Percentiles rank a stretch among this genome's conserved stretches.
Conservation (phyloP, 2,113 vertebrate genomes). For the Thymallus thymallus region DNA sequence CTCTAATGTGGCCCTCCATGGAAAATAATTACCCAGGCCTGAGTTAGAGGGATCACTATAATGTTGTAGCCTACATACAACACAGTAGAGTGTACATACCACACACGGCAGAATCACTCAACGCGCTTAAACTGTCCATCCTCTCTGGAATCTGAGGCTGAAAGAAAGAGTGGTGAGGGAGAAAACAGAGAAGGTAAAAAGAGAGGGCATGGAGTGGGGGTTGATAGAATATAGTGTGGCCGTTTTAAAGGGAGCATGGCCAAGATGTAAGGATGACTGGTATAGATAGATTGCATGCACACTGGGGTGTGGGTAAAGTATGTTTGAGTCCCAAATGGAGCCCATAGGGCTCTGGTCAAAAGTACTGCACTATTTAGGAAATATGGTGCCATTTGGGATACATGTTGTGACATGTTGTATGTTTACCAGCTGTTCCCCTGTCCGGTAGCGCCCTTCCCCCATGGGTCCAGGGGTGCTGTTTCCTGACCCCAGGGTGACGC, state of each 20-base stretch:
- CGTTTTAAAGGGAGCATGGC: neutral
- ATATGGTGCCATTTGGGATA: neutral
- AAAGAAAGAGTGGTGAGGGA: conserved; percentile 10
- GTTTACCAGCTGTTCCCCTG: conserved; percentile 74
- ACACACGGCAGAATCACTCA: conserved; percentile 75
- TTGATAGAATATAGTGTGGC: neutral
- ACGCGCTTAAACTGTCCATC: conserved; percentile 76
- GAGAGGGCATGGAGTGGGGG: neutral
- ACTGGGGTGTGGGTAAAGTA: neutral
- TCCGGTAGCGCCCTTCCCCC: conserved; percentile 62
- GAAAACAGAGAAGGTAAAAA: conserved; percentile 1
- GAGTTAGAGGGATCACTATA: too few relatives aligned
- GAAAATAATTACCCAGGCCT: too few relatives aligned
- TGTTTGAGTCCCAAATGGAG: neutral
- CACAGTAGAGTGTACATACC: conserved; percentile 56
- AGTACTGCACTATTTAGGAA: neutral
- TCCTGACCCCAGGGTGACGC: conserved; percentile 64
- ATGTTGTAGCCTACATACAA: neutral
- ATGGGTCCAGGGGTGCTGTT: conserved; percentile 44
- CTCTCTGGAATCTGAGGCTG: conserved; percentile 80
- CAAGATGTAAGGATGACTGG: too few relatives aligned
- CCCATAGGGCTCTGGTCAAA: neutral
- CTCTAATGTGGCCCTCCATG: too few relatives aligned
- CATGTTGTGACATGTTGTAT: neutral
- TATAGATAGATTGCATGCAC: too few relatives aligned